Evolutionary conservation across 2,113 vertebrate genomes (phyloP), one percentile per base, ranked within the genome.

Genomic region (Spermophilus dauricus): DNA sequence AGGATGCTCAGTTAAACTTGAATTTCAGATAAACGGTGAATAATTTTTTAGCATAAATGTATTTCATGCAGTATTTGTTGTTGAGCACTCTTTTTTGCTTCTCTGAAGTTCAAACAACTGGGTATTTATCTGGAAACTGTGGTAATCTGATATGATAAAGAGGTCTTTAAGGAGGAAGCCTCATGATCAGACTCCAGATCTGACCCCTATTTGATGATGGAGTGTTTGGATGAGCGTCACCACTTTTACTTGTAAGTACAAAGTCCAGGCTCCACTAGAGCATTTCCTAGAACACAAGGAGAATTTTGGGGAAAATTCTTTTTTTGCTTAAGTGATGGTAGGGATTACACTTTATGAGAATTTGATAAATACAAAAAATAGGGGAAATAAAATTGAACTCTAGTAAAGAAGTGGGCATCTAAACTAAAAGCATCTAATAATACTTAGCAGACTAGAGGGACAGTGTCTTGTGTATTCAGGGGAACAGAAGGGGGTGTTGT

Each of bases 381-480:
- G 17, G 8, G 30, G 39, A 3, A 69, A 70, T 37, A 61, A 75
- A 51, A 61, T 26, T 95, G 30, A 92, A 82, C 30, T 63, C 2
- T 7, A 70, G 24, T 48, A 70, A 85, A 77, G 32, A 63, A 61
- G 26, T n/a, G 67, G 34, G 53, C 84, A 76, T 75, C 73, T 30
- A 28, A 93, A 63, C 76, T 48, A 14, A 87, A 82, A 94, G 26
- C 48, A 61, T 81, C 39, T 76, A 28, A 67, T 72, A 34, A 76
- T 76, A 30, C 16, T 75, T 72, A 87, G 0, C 24, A 77, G 34
- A 63, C 48, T 58, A 30, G 65, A 11, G 37, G 39, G 61, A 90
- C 84, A 85, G 24, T 88, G 84, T 77, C 78, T 75, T 78, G 73
- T 95, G 92, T 93, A 39, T 92, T 92, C 67, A 7, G 72, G 67